Base-by-base conservation (phyloP, 2,113 vertebrate genomes). In the Lates calcarifer region DNA sequence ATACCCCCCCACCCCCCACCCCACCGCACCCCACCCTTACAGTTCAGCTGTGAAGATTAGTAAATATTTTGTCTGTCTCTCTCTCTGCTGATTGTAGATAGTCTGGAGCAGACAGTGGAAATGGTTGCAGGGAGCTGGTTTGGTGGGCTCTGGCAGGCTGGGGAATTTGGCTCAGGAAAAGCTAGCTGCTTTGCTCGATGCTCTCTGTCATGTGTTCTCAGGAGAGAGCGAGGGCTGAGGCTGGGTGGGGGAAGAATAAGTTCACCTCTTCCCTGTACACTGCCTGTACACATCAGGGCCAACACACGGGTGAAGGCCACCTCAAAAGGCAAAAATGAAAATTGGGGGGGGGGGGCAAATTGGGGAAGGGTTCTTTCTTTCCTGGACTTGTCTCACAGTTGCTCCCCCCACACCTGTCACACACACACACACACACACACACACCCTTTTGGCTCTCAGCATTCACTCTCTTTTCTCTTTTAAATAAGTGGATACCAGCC, bases 61-160 rank as follows among this genome's bases (percentile, higher is more conserved):
- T 91, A 90, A 94, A 93, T 92, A 94, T 91, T 94, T 92, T 82
- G 92, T 93, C 75, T 76, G 84, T 66, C 82, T 91, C 90, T 87
- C 75, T 64, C 90, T 87, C 75, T 64, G 79, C 90, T 91, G 80
- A 87, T 94, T 94, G 83, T 86, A 83, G 85, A 88, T 92, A 71
- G 73, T 83, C 39, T 87, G 80, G 90, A 85, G 63, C 79, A 77
- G 90, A 79, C 78, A 66, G 83, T 79, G 55, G 65, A 79, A 57
- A 53, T 26, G 45, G 79, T 55, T n/a, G 71, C 1, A 3, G 55
- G 63, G 64, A 77, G 79, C 37, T 49, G 85, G 24, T 82, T 79
- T 70, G 78, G 68, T 1, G 28, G 63, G 57, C 31, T 28, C 56
- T 55, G 77, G 66, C 85, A 90, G 85, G 77, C 70, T 81, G 56